phyloP scores from a whole-genome alignment of 2,113 vertebrate species.

The Crotalus tigris region DNA sequence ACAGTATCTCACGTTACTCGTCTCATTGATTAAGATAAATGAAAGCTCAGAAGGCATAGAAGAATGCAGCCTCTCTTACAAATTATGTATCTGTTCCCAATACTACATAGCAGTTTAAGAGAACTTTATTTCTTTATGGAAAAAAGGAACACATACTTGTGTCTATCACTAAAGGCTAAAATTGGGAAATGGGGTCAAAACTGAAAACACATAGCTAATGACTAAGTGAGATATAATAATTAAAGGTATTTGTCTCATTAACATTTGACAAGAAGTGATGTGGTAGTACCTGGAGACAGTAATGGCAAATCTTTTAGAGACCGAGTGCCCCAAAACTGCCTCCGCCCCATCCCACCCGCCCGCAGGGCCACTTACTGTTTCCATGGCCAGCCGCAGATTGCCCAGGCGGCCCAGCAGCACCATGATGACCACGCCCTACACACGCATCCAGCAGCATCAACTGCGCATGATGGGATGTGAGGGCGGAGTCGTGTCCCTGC shows the following conservation, averaged over 20 bases:
- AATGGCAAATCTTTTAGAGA: too few relatives aligned
- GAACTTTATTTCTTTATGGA: neutral
- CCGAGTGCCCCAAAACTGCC: too few relatives aligned
- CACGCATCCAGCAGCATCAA: too few relatives aligned
- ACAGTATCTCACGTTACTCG: neutral
- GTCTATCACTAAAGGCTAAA: constrained; percentile 6
- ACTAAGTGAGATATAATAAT: neutral
- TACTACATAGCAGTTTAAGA: neutral
- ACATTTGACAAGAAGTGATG: neutral
- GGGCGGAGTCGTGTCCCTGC: too few relatives aligned
- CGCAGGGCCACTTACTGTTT: too few relatives aligned
- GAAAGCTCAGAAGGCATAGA: neutral
- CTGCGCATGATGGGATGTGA: too few relatives aligned
- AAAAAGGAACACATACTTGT: neutral
- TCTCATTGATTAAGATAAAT: accelerated
- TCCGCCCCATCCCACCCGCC: too few relatives aligned
- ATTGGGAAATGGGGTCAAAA: constrained; percentile 1
- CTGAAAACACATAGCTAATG: constrained; percentile 42
- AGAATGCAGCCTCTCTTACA: constrained; percentile 28
- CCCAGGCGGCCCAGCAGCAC: too few relatives aligned
- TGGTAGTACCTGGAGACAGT: neutral
- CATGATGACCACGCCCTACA: too few relatives aligned
- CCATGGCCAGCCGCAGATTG: too few relatives aligned
- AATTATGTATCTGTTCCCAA: constrained; percentile 25
- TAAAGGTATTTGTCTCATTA: neutral